Percentiles rank a stretch among this genome's conserved stretches.
Evolutionary conservation across 2,888 invertebrate genomes (phyloP).

Genomic region (Drymonia ruficornis): DNA sequence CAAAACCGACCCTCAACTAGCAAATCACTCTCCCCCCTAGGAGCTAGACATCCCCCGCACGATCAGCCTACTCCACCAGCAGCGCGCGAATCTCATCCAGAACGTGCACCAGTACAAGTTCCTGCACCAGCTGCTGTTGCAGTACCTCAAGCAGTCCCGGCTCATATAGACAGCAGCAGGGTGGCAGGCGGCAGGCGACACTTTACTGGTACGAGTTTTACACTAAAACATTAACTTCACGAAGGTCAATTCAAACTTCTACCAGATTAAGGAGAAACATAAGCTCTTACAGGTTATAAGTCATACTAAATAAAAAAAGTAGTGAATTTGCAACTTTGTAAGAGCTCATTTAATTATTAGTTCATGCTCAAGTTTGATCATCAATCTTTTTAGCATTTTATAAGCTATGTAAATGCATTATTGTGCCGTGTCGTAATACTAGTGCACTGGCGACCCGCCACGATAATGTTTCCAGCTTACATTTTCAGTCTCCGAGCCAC

Average conservation of each 20-base stretch:
- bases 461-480: too few species aligned
- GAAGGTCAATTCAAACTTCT: not conserved
- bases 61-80: slow-evolving; percentile 92
- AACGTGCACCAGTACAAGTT: slow-evolving; percentile 95
- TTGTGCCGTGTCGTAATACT: too few species aligned
- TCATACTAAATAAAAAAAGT: too few species aligned
- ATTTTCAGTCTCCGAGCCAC: not conserved
- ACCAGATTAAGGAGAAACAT: not conserved
- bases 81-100: slow-evolving; percentile 94
- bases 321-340: too few species aligned
- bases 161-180: slow-evolving; percentile 86
- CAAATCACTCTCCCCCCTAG: slow-evolving; percentile 80
- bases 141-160: slow-evolving; percentile 94
- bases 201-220: slow-evolving; percentile 5
- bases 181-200: not conserved
- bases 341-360: too few species aligned
- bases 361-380: too few species aligned
- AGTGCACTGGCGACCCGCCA: too few species aligned
- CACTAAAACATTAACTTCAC: slow-evolving; percentile 12
- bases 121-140: slow-evolving; percentile 92
- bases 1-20: too few species aligned
- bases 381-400: too few species aligned
- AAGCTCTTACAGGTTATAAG: too few species aligned
- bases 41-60: slow-evolving; percentile 94
- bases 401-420: too few species aligned